Evolutionary conservation across 2,888 invertebrate species (phyloP), one percentile per base, ranked within the genome.

Genomic region (Protodeltote pygarga): DNA sequence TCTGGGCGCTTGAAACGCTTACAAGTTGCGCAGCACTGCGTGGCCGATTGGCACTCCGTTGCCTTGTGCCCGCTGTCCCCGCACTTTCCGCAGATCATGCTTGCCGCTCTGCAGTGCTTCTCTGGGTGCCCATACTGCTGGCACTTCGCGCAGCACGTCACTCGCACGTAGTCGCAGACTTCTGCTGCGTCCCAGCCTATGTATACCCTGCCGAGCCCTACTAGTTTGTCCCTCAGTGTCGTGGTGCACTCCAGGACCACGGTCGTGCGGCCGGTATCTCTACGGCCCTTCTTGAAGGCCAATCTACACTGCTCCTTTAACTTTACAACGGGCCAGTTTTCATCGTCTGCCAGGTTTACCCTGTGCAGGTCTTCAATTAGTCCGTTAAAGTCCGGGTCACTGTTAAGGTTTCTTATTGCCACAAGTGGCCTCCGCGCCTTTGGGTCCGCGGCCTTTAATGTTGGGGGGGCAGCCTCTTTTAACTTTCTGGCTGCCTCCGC

Each of bases 101-200:
- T 29, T 0, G 15, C 3, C 0, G 60, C 35, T 0, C 52, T 10
- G 23, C 73, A 75, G 15, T 41, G 55, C 3, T 66, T 65, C 1
- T 65, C 73, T 0, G 70, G 71, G 53, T 77, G 74, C 0, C 77
- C 77, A 11, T 75, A 75, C 1, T 54, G 55, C n/a, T 77, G 78
- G 25, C 79, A 79, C 5, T 55, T 71, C 0, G 4, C 16, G 40
- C 74, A 75, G 59, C 71, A 70, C 0, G 69, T 68, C 0, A 49
- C 63, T 1, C 24, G 2, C 0, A 66, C 11, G 2, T 15, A 61
- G 24, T 69, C 65, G 0, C 11, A 16, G 0, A 59, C 46, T 0
- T 47, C 32, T 0, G 42, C 47, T 0, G 25, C 46, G 2, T 66
- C 58, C 69, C 69, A 71, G 0, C 60, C 66, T 0, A 71, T 14